phyloP scores from a whole-genome alignment of 2,888 invertebrate species.

The Agelastica alni region DNA sequence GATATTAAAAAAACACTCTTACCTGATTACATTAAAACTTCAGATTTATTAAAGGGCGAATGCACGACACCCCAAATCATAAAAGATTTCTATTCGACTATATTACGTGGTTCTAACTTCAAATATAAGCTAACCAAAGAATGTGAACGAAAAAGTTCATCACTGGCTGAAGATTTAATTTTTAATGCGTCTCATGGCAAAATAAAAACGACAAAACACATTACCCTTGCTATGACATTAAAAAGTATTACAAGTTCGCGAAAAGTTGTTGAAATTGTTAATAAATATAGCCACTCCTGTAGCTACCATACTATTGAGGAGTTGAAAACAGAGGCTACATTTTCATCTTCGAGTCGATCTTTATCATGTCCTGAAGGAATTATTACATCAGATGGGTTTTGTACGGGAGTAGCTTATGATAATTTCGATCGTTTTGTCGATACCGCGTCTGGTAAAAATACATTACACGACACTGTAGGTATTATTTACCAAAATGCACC shows the following conservation, averaged over 20 bases:
- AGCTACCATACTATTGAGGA: neutral
- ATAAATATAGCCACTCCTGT: neutral
- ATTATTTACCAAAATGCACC: conserved; percentile 28
- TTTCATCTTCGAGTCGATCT: neutral
- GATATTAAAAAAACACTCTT: conserved; percentile 1
- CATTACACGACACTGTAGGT: too few species aligned
- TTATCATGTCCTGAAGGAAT: neutral
- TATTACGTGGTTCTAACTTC: neutral
- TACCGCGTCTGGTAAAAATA: conserved; percentile 29
- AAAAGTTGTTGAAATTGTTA: neutral
- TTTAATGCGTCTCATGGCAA: conserved; percentile 5
- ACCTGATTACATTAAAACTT: neutral
- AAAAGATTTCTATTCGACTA: conserved; percentile 1
- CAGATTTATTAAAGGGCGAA: conserved; percentile 3
- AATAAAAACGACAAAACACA: neutral
- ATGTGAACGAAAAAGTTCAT: neutral
- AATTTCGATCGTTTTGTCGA: conserved; percentile 32
- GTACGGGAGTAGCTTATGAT: conserved; percentile 27
- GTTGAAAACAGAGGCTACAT: neutral
- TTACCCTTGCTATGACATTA: neutral
- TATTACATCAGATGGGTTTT: conserved; percentile 2
- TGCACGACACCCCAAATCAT: neutral
- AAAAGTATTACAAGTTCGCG: neutral
- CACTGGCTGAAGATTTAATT: neutral
- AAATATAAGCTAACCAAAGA: neutral